Evolutionary conservation across 1,140 invertebrate genomes (phyloP).

Genomic region (Liolophura sinensis): DNA sequence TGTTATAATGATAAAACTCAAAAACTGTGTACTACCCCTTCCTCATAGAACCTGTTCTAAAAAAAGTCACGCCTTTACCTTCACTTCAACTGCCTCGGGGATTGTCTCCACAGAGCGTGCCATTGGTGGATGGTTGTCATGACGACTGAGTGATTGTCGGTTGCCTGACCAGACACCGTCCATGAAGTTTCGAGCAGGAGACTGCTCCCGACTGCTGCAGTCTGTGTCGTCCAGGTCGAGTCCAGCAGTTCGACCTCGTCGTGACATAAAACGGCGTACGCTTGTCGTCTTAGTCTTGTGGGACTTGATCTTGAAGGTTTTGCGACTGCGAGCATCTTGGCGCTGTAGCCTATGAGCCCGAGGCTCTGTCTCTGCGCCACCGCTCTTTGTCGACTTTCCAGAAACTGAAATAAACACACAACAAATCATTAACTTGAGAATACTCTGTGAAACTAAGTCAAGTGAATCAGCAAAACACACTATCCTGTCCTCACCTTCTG

Average conservation of each 20-base stretch:
- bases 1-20: too few relatives aligned
- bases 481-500: too few relatives aligned
- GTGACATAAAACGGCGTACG: conserved; percentile 34
- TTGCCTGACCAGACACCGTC: conserved; percentile 23
- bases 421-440: too few relatives aligned
- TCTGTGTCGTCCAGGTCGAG: conserved; percentile 19
- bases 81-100: conserved; percentile 41
- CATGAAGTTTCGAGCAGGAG: conserved; percentile 17
- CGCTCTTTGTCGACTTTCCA: not conserved
- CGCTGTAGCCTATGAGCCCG: conserved; percentile 82
- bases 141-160: conserved; percentile 24
- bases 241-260: conserved; percentile 26
- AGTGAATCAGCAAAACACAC: too few relatives aligned
- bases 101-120: conserved; percentile 45
- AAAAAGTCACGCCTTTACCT: too few relatives aligned
- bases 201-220: conserved; percentile 28
- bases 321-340: conserved; percentile 90
- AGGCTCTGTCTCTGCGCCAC: conserved; percentile 40
- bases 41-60: too few relatives aligned
- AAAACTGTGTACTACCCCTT: too few relatives aligned
- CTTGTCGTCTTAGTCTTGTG: conserved; percentile 47
- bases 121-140: conserved; percentile 27
- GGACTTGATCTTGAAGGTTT: conserved; percentile 77
- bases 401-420: too few relatives aligned
- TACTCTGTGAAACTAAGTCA: too few relatives aligned